Conservation (phyloP, 2,113 vertebrate genomes). For the Desmodus rotundus region DNA sequence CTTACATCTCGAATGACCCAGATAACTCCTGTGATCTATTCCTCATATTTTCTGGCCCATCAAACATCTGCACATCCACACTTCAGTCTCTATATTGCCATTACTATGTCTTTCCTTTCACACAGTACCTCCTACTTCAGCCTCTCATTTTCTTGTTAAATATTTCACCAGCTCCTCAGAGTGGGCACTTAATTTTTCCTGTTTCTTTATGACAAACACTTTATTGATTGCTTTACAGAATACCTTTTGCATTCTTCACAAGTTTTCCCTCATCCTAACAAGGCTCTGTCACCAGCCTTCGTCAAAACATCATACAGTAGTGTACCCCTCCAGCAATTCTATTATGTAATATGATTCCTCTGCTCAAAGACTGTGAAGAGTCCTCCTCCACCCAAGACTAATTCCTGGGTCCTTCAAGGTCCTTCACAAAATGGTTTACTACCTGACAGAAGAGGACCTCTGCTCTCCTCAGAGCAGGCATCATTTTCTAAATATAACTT, state of each 20-base stretch:
- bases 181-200: background rate
- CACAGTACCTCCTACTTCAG: background rate
- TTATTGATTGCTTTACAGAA: background rate
- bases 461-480: background rate
- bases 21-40: background rate
- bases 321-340: background rate
- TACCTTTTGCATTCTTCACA: background rate
- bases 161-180: background rate
- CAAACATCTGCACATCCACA: background rate
- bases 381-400: background rate
- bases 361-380: background rate
- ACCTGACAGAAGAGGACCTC: accelerated
- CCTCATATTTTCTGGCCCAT: background rate
- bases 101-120: background rate
- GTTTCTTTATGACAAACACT: background rate
- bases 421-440: background rate
- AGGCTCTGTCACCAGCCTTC: background rate
- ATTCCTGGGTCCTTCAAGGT: background rate
- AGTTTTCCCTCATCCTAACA: background rate
- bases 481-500: background rate
- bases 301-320: background rate
- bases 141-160: background rate
- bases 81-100: background rate
- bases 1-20: background rate
- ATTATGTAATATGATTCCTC: background rate